Percentiles rank a stretch among this genome's conserved stretches.
phyloP scores from a whole-genome alignment of 1,140 invertebrate species.

The Zaprionus ghesquierei region DNA sequence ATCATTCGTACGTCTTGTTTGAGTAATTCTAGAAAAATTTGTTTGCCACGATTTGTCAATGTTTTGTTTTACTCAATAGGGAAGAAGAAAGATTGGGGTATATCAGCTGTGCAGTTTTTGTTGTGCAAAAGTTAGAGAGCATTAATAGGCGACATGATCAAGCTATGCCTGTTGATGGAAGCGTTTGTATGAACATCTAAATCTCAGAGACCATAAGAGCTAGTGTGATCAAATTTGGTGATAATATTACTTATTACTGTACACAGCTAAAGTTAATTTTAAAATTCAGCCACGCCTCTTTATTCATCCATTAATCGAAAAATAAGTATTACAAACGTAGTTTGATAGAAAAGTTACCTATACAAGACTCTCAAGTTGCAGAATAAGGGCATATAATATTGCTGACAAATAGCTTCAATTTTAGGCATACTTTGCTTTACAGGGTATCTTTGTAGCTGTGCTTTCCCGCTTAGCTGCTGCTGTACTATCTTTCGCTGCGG shows the following conservation, averaged over 20 bases:
- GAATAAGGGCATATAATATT: too few relatives aligned
- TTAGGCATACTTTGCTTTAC: too few relatives aligned
- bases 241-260: background rate
- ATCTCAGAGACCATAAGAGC: background rate
- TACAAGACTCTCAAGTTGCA: too few relatives aligned
- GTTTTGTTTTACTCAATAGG: slow-evolving; percentile 16
- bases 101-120: background rate
- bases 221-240: background rate
- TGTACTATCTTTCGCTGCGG: background rate
- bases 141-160: too few relatives aligned
- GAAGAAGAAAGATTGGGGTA: background rate
- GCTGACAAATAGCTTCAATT: too few relatives aligned
- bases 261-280: background rate
- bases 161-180: too few relatives aligned
- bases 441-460: background rate
- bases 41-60: slow-evolving; percentile 45
- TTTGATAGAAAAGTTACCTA: too few relatives aligned
- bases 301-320: too few relatives aligned
- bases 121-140: too few relatives aligned
- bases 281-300: background rate
- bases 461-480: too few relatives aligned
- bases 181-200: background rate
- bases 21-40: slow-evolving; percentile 51
- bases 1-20: slow-evolving; percentile 39
- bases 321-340: too few relatives aligned